Evolutionary conservation across 2,797 vertebrate genomes (phyloP).

Genomic region (Liparis tanakae): DNA sequence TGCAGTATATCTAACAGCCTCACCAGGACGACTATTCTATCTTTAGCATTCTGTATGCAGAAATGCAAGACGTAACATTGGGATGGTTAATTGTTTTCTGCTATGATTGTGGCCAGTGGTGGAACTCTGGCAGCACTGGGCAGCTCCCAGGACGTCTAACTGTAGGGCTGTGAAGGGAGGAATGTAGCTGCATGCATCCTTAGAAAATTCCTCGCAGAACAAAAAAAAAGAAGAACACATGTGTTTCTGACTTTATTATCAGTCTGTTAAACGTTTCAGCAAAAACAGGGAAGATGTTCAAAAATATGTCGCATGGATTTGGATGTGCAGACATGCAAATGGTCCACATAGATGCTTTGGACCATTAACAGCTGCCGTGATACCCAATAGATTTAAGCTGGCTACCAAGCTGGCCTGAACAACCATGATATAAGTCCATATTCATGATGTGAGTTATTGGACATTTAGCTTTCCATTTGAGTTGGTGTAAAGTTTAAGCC

Average conservation of each 20-base stretch:
- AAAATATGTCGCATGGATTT: constrained; percentile 22
- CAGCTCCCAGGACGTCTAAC: constrained; percentile 35
- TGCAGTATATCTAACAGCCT: neutral
- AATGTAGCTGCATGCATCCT: constrained; percentile 36
- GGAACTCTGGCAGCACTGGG: constrained; percentile 24
- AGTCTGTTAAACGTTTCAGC: constrained; percentile 36
- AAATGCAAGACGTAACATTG: constrained; percentile 21
- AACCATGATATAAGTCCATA: constrained; percentile 31
- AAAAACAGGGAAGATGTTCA: constrained; percentile 14
- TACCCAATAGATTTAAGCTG: constrained; percentile 40
- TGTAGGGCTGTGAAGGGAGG: constrained; percentile 1
- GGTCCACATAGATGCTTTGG: constrained; percentile 21
- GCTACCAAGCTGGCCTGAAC: constrained; percentile 39
- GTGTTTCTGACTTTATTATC: constrained; percentile 12
- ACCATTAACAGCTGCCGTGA: constrained; percentile 33
- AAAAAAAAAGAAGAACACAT: neutral
- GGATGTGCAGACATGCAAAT: constrained; percentile 35
- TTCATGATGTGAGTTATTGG: constrained; percentile 57
- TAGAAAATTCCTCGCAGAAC: constrained; percentile 40
- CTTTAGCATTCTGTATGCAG: neutral
- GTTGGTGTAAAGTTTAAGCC: constrained; percentile 39
- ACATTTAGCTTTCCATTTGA: constrained; percentile 50
- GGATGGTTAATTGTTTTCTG: constrained; percentile 6
- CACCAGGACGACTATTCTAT: neutral
- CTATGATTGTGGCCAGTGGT: constrained; percentile 1